Evolutionary conservation across 1,140 invertebrate genomes (phyloP).

Genomic region (Alviniconcha marisindica): DNA sequence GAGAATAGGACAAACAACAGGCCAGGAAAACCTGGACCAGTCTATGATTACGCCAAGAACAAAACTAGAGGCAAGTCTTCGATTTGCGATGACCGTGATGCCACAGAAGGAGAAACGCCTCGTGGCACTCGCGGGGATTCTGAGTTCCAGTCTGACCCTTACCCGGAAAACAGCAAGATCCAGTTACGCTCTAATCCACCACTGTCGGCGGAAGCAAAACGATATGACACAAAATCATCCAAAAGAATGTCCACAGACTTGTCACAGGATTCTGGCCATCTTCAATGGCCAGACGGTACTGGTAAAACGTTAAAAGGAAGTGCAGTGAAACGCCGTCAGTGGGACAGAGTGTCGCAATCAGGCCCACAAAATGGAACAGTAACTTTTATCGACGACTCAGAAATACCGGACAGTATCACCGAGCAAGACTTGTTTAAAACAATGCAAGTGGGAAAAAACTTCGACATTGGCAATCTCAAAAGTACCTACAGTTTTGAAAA

Average conservation of each 20-base stretch:
- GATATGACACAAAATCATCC: neutral
- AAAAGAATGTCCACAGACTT: neutral
- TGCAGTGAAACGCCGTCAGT: no score
- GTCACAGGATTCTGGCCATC: neutral
- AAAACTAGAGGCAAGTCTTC: neutral
- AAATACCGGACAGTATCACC: neutral
- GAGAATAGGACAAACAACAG: neutral
- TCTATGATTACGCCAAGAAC: neutral
- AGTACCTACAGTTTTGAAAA: constrained; percentile 37
- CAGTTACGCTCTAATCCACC: no score
- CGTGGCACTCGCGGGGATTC: neutral
- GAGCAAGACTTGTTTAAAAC: neutral
- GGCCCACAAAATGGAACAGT: neutral
- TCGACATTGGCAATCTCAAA: constrained; percentile 18
- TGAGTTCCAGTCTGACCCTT: no score
- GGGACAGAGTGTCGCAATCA: no score
- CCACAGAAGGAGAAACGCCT: neutral
- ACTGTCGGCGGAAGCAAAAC: neutral
- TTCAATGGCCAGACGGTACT: no score
- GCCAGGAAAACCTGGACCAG: neutral
- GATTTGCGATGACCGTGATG: no score
- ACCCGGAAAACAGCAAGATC: no score
- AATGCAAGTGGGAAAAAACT: constrained; percentile 9
- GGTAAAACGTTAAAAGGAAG: no score
- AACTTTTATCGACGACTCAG: neutral